Evolutionary conservation across 2,888 invertebrate genomes (phyloP).

Genomic region (Watsonalla binaria): DNA sequence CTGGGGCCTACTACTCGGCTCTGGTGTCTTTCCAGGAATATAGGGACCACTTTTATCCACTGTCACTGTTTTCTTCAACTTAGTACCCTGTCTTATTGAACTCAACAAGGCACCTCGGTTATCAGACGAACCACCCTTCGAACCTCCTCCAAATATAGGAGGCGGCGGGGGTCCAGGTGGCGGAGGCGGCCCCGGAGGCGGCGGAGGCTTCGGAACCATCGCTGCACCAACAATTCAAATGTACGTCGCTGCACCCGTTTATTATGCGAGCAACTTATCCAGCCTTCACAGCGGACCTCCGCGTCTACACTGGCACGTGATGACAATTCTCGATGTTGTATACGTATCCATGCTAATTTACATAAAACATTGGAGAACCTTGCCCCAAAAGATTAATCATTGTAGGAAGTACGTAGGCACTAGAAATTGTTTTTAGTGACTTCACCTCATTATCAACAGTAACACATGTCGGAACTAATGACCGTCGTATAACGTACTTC

Average conservation of each 20-base stretch:
- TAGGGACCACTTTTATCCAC: constrained; percentile 93
- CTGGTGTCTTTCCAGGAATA: constrained; percentile 81
- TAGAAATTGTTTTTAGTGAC: constrained; percentile 56
- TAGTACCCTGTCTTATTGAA: constrained; percentile 90
- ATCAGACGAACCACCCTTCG: constrained; percentile 74
- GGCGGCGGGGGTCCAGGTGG: constrained; percentile 80
- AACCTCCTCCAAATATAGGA: constrained; percentile 60
- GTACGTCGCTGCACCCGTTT: constrained; percentile 11
- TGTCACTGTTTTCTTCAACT: constrained; percentile 91
- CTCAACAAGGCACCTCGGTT: constrained; percentile 85
- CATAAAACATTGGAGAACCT: constrained; percentile 67
- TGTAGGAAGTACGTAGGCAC: constrained; percentile 69
- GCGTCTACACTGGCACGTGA: constrained; percentile 46
- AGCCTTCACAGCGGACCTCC: constrained; percentile 33
- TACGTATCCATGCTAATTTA: constrained; percentile 65
- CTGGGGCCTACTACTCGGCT: constrained; percentile 40
- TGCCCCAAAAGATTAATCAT: constrained; percentile 69
- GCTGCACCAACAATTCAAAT: constrained; percentile 18
- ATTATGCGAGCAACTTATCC: constrained; percentile 17
- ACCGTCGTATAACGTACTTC: constrained; percentile 25
- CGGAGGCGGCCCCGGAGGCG: constrained; percentile 83
- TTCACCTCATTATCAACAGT: constrained; percentile 40
- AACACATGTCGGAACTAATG: constrained; percentile 10
- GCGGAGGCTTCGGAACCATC: constrained; percentile 77
- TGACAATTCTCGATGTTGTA: constrained; percentile 50